Conservation (phyloP, 30 jellyfish, hydroid and myxozoan genomes). For the Sanderia malayensis region DNA sequence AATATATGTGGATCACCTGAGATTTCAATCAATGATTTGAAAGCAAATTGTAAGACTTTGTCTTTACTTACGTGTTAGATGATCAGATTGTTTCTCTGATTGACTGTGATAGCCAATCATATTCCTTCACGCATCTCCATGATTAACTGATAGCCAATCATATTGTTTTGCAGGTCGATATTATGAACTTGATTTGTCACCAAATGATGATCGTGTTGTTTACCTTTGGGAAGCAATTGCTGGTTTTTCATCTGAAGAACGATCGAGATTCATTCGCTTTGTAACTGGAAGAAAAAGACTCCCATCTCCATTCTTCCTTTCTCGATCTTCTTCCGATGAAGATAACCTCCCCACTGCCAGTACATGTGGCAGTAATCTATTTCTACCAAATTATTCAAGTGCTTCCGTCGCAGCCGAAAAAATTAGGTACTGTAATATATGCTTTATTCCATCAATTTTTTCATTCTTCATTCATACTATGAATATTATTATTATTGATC, state of each 20-base stretch:
- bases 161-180: conserved; percentile 68
- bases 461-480: not conserved
- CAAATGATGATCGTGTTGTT: conserved; percentile 57
- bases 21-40: conserved; percentile 65
- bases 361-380: conserved; percentile 88
- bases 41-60: conserved; percentile 95
- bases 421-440: conserved; percentile 50
- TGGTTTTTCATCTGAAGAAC: conserved; percentile 64
- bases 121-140: too few relatives aligned
- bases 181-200: conserved; percentile 65
- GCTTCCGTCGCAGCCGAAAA: conserved; percentile 74
- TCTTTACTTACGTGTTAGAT: too few relatives aligned
- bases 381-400: conserved; percentile 74
- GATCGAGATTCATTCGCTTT: conserved; percentile 82
- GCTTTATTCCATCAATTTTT: not conserved
- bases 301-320: conserved; percentile 82
- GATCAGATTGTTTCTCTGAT: too few relatives aligned
- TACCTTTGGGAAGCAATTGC: conserved; percentile 78
- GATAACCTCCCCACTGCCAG: conserved; percentile 87
- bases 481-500: not conserved
- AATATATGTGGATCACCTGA: conserved; percentile 85
- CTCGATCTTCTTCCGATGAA: conserved; percentile 60
- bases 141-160: conserved; percentile 45
- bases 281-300: conserved; percentile 89
- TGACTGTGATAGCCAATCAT: too few relatives aligned